Evolutionary conservation across 2,888 invertebrate species (phyloP).

Genomic region (Actias luna): DNA sequence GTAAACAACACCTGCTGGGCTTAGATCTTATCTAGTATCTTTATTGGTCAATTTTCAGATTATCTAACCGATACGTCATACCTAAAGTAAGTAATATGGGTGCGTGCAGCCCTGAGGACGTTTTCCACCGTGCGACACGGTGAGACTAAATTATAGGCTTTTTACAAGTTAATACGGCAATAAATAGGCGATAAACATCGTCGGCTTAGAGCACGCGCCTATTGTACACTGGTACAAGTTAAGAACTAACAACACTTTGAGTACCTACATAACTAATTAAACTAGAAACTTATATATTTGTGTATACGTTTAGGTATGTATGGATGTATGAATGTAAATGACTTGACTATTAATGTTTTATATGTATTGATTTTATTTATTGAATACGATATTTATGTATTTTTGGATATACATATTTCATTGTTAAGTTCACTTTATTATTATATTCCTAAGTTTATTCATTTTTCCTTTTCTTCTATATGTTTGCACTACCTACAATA

Average conservation of each 20-base stretch:
- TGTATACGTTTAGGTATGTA: no score
- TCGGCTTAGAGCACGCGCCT: slow-evolving; percentile 56
- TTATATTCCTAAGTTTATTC: no score
- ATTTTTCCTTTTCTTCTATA: no score
- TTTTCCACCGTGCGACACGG: slow-evolving; percentile 59
- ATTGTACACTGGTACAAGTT: slow-evolving; percentile 34
- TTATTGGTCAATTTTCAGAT: slow-evolving; percentile 25
- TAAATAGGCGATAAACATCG: slow-evolving; percentile 72
- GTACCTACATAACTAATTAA: not conserved
- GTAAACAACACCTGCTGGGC: slow-evolving; percentile 12
- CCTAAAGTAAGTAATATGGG: slow-evolving; percentile 27
- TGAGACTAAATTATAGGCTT: slow-evolving; percentile 68
- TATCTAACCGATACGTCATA: slow-evolving; percentile 39
- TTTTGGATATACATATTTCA: no score
- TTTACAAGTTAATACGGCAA: slow-evolving; percentile 70
- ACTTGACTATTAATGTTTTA: no score
- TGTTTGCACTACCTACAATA: no score
- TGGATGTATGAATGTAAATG: no score
- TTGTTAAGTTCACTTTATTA: no score
- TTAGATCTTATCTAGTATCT: slow-evolving; percentile 16
- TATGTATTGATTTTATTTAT: no score
- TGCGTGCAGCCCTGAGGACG: slow-evolving; percentile 55
- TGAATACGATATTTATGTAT: no score
- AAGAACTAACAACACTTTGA: slow-evolving; percentile 27
- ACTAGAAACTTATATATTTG: no score